These are phyloP conservation scores for Tetramorium bicarinatum DNA, from an alignment of 2,888 invertebrate species.

Conservation along the genomic window DNA sequence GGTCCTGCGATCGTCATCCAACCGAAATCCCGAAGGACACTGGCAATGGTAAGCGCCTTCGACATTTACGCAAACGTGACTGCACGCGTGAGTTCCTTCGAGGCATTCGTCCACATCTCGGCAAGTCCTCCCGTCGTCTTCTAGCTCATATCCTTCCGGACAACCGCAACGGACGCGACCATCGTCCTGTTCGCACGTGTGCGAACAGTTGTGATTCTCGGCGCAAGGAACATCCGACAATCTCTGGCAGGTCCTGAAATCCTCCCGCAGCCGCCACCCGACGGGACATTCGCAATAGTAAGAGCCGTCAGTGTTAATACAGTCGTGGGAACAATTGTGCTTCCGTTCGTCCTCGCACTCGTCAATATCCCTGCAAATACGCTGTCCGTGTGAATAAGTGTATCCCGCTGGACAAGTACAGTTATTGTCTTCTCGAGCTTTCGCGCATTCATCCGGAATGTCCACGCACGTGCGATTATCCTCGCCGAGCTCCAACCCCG, in stretches of 20 bases:
- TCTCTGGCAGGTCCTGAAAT: slow-evolving; percentile 80
- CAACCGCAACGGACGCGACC: slow-evolving; percentile 86
- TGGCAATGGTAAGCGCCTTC: slow-evolving; percentile 88
- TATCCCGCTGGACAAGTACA: slow-evolving; percentile 87
- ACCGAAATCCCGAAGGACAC: slow-evolving; percentile 87
- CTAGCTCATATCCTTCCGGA: slow-evolving; percentile 86
- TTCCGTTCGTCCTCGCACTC: slow-evolving; percentile 85
- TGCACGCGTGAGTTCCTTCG: slow-evolving; percentile 86
- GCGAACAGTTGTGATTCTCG: slow-evolving; percentile 83
- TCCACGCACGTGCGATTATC: slow-evolving; percentile 83
- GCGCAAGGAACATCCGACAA: slow-evolving; percentile 81
- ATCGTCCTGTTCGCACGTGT: slow-evolving; percentile 81
- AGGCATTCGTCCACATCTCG: slow-evolving; percentile 86
- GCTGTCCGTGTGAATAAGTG: slow-evolving; percentile 71
- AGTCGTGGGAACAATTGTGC: slow-evolving; percentile 84
- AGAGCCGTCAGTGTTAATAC: slow-evolving; percentile 87
- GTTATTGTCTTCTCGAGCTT: slow-evolving; percentile 85
- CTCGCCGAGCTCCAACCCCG: slow-evolving; percentile 82
- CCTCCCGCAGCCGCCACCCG: slow-evolving; percentile 82
- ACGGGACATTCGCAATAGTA: slow-evolving; percentile 87
- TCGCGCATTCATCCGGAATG: slow-evolving; percentile 83
- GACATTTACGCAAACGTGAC: slow-evolving; percentile 87
- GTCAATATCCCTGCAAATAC: slow-evolving; percentile 85
- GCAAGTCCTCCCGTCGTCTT: slow-evolving; percentile 84
- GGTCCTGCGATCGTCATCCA: slow-evolving; percentile 78